A percentile compares a stretch with the other conserved stretches of the same genome.
phyloP scores from a whole-genome alignment of 2,797 vertebrate genomes.

The Anolis apletophallus region DNA sequence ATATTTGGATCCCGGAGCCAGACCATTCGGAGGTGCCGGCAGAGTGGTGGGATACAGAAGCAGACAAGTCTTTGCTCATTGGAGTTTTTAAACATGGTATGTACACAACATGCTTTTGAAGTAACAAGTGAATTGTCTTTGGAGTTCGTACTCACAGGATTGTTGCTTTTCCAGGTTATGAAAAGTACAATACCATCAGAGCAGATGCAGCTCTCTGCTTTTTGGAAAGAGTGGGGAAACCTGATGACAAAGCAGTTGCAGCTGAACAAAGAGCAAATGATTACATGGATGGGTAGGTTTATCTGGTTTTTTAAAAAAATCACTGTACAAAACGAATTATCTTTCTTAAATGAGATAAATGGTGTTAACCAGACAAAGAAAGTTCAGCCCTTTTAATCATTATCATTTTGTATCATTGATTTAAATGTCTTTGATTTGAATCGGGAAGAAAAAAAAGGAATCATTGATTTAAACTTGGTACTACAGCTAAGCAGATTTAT shows the following conservation, averaged over 20 bases:
- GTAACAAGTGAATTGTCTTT: not conserved
- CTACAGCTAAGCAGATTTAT: too few species aligned
- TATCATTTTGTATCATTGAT: too few species aligned
- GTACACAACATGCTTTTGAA: not conserved
- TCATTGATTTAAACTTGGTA: not conserved
- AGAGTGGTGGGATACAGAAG: conserved; percentile 93
- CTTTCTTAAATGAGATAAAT: not conserved
- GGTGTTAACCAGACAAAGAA: not conserved
- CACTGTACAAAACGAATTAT: not conserved
- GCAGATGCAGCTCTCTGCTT: conserved; percentile 94
- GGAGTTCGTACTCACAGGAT: not conserved
- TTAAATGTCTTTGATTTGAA: not conserved
- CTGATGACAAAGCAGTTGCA: conserved; percentile 97
- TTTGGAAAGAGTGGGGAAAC: conserved; percentile 94
- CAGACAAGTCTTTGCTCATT: conserved; percentile 95
- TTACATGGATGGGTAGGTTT: conserved; percentile 92
- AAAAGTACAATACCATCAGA: conserved; percentile 98
- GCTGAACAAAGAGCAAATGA: conserved; percentile 97
- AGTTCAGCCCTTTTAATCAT: not conserved
- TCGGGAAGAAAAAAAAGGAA: not conserved
- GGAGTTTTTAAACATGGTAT: conserved; percentile 97
- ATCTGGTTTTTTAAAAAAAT: not conserved
- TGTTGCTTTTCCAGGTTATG: conserved; percentile 85
- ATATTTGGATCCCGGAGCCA: conserved; percentile 96
- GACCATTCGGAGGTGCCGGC: conserved; percentile 96